Evolutionary conservation across 2,113 vertebrate species (phyloP).

Genomic region (Copsychus sechellarum): DNA sequence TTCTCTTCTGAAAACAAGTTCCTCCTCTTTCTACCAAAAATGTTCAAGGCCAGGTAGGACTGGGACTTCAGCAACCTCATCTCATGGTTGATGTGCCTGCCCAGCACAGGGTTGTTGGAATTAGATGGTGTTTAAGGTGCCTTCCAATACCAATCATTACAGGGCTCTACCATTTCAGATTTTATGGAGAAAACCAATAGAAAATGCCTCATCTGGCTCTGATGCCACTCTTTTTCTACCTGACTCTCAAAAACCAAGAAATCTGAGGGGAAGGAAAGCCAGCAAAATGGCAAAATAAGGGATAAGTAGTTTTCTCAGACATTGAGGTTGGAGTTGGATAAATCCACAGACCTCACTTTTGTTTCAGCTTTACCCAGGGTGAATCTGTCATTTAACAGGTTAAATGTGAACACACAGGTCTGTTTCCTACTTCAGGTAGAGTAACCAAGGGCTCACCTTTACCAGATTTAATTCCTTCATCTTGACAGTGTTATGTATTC

Average conservation of each 20-base stretch:
- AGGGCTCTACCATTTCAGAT: neutral
- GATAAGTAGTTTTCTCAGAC: neutral
- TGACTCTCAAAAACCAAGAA: neutral
- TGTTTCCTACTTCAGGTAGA: neutral
- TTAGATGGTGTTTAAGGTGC: neutral
- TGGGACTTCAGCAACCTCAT: neutral
- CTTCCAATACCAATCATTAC: neutral
- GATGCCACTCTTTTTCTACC: neutral
- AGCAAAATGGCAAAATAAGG: neutral
- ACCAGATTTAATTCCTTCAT: neutral
- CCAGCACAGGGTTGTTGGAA: neutral
- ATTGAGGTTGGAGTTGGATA: neutral
- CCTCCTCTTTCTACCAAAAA: neutral
- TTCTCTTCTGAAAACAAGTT: neutral
- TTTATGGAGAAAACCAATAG: no score
- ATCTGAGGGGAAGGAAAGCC: neutral
- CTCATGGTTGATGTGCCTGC: neutral
- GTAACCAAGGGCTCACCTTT: neutral
- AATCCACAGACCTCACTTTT: neutral
- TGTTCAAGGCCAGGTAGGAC: neutral
- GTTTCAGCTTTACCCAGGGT: neutral
- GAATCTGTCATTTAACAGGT: neutral
- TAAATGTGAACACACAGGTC: fast-evolving
- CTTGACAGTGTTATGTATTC: neutral
- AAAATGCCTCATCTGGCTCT: neutral